Conservation (phyloP, 2,797 vertebrate genomes). For the Anguilla marmorata region DNA sequence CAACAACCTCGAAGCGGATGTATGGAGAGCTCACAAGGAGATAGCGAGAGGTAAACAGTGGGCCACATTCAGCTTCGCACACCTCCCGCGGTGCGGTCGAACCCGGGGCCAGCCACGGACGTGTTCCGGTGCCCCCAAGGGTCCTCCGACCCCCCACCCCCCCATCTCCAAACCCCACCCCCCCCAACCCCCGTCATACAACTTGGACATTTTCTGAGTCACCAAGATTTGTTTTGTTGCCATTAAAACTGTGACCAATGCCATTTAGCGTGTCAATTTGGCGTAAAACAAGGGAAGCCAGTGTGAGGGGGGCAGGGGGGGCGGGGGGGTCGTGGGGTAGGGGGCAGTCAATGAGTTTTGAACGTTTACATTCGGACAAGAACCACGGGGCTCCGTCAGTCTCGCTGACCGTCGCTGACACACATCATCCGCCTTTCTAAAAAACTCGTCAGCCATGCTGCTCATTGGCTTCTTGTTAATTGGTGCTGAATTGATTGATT, state of each 20-base stretch:
- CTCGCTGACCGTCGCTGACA: conserved; percentile 64
- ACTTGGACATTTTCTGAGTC: conserved; percentile 46
- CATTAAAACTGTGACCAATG: conserved; percentile 53
- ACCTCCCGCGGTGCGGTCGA: conserved; percentile 53
- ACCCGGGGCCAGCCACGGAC: conserved; percentile 44
- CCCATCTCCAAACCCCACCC: neutral
- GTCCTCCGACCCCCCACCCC: conserved; percentile 16
- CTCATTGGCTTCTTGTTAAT: conserved; percentile 60
- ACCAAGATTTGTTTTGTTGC: conserved; percentile 54
- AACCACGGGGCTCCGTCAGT: conserved; percentile 63
- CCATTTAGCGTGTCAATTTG: conserved; percentile 60
- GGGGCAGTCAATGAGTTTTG: conserved; percentile 68
- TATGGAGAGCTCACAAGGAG: conserved; percentile 54
- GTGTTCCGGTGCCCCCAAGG: conserved; percentile 63
- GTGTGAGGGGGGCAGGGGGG: conserved; percentile 41
- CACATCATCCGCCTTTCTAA: conserved; percentile 64
- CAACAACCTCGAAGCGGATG: conserved; percentile 55
- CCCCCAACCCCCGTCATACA: conserved; percentile 30
- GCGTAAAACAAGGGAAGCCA: conserved; percentile 55
- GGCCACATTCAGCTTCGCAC: conserved; percentile 48
- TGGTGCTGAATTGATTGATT: conserved; percentile 69
- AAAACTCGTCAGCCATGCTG: conserved; percentile 59
- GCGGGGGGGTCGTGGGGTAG: conserved; percentile 47
- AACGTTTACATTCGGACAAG: conserved; percentile 65
- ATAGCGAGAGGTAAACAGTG: conserved; percentile 63